phyloP scores from a whole-genome alignment of 2,113 vertebrate genomes.

The Phyllopteryx taeniolatus region DNA sequence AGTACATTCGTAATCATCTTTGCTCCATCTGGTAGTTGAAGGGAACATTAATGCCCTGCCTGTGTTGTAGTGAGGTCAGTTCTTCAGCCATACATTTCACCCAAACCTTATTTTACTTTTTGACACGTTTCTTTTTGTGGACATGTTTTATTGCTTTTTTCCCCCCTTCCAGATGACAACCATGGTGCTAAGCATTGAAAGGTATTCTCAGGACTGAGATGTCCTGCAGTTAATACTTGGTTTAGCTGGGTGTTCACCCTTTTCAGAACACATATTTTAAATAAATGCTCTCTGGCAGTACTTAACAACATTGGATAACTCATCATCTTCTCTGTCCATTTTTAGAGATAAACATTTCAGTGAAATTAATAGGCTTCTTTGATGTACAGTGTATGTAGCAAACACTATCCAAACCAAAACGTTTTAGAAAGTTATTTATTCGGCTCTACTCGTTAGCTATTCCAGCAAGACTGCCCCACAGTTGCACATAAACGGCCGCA shows the following conservation, averaged over 20 bases:
- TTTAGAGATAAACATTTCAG: constrained; percentile 13
- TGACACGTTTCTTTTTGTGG: constrained; percentile 26
- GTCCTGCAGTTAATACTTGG: constrained; percentile 45
- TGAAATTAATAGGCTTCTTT: constrained; percentile 16
- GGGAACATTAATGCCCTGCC: constrained; percentile 35
- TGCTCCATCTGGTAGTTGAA: constrained; percentile 50
- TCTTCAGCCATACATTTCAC: constrained; percentile 59
- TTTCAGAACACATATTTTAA: constrained; percentile 31
- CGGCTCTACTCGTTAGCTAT: constrained; percentile 46
- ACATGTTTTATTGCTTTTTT: constrained; percentile 32
- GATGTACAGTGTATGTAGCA: constrained; percentile 65
- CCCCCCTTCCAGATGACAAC: constrained; percentile 38
- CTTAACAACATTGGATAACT: constrained; percentile 4
- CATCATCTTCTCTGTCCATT: constrained; percentile 3
- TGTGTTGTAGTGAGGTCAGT: constrained; percentile 41
- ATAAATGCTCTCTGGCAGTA: constrained; percentile 41
- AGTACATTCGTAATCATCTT: constrained; percentile 37
- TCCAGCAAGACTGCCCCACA: constrained; percentile 60
- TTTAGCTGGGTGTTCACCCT: constrained; percentile 50
- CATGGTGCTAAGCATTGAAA: constrained; percentile 67
- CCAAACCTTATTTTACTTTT: constrained; percentile 48
- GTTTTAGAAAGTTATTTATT: constrained; percentile 50
- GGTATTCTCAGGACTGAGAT: constrained; percentile 33
- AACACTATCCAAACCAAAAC: constrained; percentile 72
- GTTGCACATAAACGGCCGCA: constrained; percentile 41